Percentiles rank a stretch among this genome's conserved stretches.
These are phyloP conservation scores for Diadumene lineata DNA, from an alignment of 92 coral and sea anemone genomes.

Conservation along the genomic window DNA sequence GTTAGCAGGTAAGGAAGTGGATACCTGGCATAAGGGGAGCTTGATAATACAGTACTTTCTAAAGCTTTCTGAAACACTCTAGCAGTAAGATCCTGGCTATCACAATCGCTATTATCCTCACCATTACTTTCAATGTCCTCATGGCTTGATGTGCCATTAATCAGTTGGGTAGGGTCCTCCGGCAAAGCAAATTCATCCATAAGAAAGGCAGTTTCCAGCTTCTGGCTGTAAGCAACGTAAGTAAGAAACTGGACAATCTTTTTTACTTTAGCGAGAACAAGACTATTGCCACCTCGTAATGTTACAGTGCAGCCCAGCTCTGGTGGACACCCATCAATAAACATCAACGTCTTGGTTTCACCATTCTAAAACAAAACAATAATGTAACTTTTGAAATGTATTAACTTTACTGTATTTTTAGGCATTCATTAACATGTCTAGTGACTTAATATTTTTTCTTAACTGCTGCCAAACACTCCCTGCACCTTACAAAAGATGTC, in stretches of 20 bases:
- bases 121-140: slow-evolving; percentile 11
- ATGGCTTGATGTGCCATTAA: background rate
- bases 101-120: slow-evolving; percentile 29
- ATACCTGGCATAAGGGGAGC: slow-evolving; percentile 78
- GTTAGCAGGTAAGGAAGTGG: slow-evolving; percentile 88
- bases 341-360: slow-evolving; percentile 83
- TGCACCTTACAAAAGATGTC: too few species aligned
- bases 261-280: slow-evolving; percentile 80
- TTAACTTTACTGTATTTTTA: too few species aligned
- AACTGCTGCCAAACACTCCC: too few species aligned
- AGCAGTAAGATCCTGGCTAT: slow-evolving; percentile 16
- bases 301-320: slow-evolving; percentile 86
- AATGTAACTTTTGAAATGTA: too few species aligned
- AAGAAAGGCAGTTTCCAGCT: slow-evolving; percentile 76
- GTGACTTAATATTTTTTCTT: too few species aligned
- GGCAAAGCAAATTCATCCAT: slow-evolving; percentile 97
- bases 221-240: slow-evolving; percentile 83
- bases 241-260: slow-evolving; percentile 74
- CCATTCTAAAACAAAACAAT: slow-evolving; percentile 57
- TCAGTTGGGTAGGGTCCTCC: slow-evolving; percentile 38
- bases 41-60: slow-evolving; percentile 61
- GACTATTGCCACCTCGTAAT: slow-evolving; percentile 83
- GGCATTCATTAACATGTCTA: too few species aligned
- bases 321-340: slow-evolving; percentile 91
- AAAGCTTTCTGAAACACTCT: slow-evolving; percentile 59